Percentiles rank a stretch among this genome's conserved stretches.
These are phyloP conservation scores for Limonius californicus DNA, from an alignment of 1,140 invertebrate species.

Conservation along the genomic window DNA sequence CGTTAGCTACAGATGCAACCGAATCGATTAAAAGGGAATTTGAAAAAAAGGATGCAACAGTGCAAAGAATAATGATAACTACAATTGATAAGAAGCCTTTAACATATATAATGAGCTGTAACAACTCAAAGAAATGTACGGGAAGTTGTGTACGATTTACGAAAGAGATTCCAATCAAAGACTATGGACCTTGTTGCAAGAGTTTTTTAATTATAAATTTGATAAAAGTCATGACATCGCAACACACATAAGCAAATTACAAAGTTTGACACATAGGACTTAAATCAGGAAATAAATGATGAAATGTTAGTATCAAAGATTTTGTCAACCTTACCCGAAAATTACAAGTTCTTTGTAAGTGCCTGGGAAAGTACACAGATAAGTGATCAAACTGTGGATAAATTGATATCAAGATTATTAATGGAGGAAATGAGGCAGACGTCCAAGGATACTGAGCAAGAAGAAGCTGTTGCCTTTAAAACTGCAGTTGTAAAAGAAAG, in stretches of 20 bases:
- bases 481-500: not conserved
- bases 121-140: slow-evolving; percentile 38
- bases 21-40: slow-evolving; percentile 17
- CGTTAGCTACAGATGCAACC: not conserved
- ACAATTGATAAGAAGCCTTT: slow-evolving; percentile 30
- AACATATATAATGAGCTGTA: slow-evolving; percentile 37
- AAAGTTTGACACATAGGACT: slow-evolving; percentile 34
- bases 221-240: slow-evolving; percentile 28
- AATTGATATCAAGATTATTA: slow-evolving; percentile 37
- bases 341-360: slow-evolving; percentile 39
- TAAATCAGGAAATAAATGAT: slow-evolving; percentile 36
- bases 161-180: slow-evolving; percentile 38
- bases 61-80: slow-evolving; percentile 31
- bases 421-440: slow-evolving; percentile 27
- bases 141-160: slow-evolving; percentile 38
- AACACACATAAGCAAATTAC: slow-evolving; percentile 36
- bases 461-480: slow-evolving; percentile 4
- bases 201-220: slow-evolving; percentile 34
- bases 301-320: slow-evolving; percentile 44
- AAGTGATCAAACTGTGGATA: slow-evolving; percentile 33
- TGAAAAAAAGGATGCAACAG: slow-evolving; percentile 28
- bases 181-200: slow-evolving; percentile 33
- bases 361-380: slow-evolving; percentile 42
- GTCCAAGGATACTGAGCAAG: not conserved
- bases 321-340: slow-evolving; percentile 37